Base-by-base conservation (phyloP, 2,888 invertebrate species). In the Sinhomidia bicolor region DNA sequence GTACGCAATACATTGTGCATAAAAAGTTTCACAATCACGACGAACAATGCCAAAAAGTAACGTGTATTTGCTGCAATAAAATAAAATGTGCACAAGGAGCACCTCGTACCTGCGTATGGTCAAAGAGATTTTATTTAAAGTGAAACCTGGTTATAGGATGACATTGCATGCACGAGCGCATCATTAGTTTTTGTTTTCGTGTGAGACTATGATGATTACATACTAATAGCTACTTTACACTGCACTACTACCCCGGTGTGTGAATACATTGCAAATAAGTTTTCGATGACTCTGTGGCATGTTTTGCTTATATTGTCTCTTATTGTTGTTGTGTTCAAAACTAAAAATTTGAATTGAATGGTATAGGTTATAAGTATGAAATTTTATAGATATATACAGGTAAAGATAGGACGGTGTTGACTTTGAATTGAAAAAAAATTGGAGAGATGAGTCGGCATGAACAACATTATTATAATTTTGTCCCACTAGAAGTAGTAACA, bases 81-180 rank as follows among this genome's bases (percentile, higher is more conserved):
- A 47, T 29, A n/a, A 36, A 57, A 54, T 32, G 78, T 29, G 47
- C 32, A 68, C 17, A n/a, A 1, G 23, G 26, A 29, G n/a, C 26
- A 57, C 78, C 57, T 3, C 74, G 74, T 71, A 71, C 71, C 74
- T 78, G 78, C 78, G 78, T 57, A 78, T 41, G 57, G 54, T 76
- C 51, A 12, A 54, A 54, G 9, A 17, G 7, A 3, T 78, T 74
- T 47, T 62, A 29, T 62, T 62, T 62, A 62, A 76, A 78, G 29
- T 76, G 76, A 81, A 81, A 41, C 51, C 47, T 80, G 80, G 78
- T 54, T 84, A 65, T 68, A 36, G 7, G 79, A 74, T 78, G 85
- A 85, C 85, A 85, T 85, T 85, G 79, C 79, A 85, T 86, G 86
- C 80, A 57, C 74, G 26, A 71, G 60, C 71, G 71, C 57, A 86